Evolutionary conservation across 2,797 vertebrate species (phyloP), one percentile per base, ranked within the genome.

Genomic region (Malacoctenus gilli): DNA sequence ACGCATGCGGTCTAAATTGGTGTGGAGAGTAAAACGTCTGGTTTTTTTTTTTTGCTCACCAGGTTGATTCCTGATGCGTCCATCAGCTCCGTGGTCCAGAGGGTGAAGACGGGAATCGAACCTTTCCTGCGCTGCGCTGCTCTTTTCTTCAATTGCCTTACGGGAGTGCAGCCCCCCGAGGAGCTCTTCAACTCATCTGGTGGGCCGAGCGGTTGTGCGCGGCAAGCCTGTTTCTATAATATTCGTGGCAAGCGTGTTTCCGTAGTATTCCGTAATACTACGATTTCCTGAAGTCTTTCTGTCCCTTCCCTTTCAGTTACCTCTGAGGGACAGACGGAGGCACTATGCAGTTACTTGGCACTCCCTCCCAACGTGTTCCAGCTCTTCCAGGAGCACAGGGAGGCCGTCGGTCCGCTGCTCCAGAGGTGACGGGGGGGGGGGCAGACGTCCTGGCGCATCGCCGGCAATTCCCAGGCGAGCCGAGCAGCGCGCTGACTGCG

Each of bases 111-210:
- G 68, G 97, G 95, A 65, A 92, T 97, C 31, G 80, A 87, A 60
- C 93, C 97, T 35, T 98, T 96, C 78, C 93, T 99, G 78, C 95
- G 95, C 65, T 95, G 92, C 65, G 90, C 95, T 63, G 93, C 95
- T 54, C 84, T 98, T 21, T 97, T 99, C 85, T 99, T 99, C 83
- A 93, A 92, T 83, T 96, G 95, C 85, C 93, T 99, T 78, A 93
- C 96, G 66, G 95, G 95, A 85, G 92, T 98, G 13, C 89, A 91
- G 66, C 94, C 96, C 46, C 95, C 97, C 20, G 94, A 96, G 79
- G 95, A 96, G 25, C 92, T 99, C 38, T 91, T 62, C 14, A 86
- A 54, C 43, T 75, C 80, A 75, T 51, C 85, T 76, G 90, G 92
- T 93, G 55, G 44, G 52, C 9, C 25, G 9, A 28, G 5, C 4